Evolutionary conservation across 2,797 vertebrate species (phyloP).

Genomic region (Syngnathus rostellatus): DNA sequence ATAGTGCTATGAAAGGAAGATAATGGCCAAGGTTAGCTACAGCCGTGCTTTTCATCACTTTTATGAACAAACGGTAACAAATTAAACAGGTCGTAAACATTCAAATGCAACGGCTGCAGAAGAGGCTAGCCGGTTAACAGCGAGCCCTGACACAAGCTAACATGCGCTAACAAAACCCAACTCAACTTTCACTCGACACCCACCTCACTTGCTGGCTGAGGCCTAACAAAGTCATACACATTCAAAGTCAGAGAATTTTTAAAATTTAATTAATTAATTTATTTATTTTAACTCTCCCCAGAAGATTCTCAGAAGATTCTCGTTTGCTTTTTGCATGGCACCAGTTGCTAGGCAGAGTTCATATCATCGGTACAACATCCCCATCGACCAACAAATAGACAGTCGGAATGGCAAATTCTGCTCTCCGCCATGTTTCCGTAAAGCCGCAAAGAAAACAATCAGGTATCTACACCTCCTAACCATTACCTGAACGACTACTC

Average conservation of each 20-base stretch:
- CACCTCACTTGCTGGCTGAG: too few species aligned
- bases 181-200: too few species aligned
- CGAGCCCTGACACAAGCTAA: too few species aligned
- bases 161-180: too few species aligned
- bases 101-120: too few species aligned
- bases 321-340: not conserved
- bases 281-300: not conserved
- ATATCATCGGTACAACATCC: not conserved
- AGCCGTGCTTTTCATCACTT: too few species aligned
- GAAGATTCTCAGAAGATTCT: not conserved
- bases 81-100: too few species aligned
- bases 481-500: not conserved
- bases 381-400: not conserved
- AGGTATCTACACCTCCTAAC: not conserved
- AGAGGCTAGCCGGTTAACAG: too few species aligned
- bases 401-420: not conserved
- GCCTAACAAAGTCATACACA: too few species aligned
- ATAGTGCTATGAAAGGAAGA: too few species aligned
- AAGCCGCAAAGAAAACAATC: not conserved
- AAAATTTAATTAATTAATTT: not conserved
- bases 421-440: not conserved
- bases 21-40: not conserved
- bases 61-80: too few species aligned
- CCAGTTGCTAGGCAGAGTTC: not conserved
- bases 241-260: too few species aligned